Evolutionary conservation across 2,113 vertebrate genomes (phyloP), one percentile per base, ranked within the genome.

Genomic region (Azemiops feae): DNA sequence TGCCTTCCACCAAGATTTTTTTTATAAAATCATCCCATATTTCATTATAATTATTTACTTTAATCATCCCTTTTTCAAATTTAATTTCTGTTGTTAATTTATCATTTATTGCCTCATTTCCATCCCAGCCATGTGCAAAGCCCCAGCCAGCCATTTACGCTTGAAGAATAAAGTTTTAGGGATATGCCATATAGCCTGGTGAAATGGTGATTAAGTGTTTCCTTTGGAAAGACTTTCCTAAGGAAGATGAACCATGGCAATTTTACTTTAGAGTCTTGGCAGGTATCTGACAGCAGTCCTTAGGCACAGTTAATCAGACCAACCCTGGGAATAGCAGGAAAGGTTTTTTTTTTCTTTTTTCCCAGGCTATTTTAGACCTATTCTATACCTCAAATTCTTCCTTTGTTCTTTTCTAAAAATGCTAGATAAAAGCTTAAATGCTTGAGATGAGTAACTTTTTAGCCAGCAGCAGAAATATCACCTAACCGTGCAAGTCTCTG

Each of bases 81-180:
- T 50, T 50, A 50, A 50, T 50, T 50, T 50, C 47, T 10, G 47
- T 50, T 50, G 47, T 50, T 50, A 50, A 50, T 50, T 50, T 50
- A 50, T 50, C 47, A 50, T 50, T 50, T 50, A 50, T 50, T 50
- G 8, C 47, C 58, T 96, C 25, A 93, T 95, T 97, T 97, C 92
- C 58, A 50, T 18, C 92, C 91, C 89, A 92, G 88, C 91, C n/a
- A 25, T 4, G 4, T 0, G 54, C 85, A 92, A 69, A 25, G 88
- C 60, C 53, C 57, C 54, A 88, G n/a, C 69, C 95, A 95, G 50
- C 92, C 39, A 86, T 86, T 30, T 87, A 1, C 4, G 0, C 94
- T 53, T 93, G 91, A 92, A 88, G n/a, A 50, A 54, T 34, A 64
- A 90, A 92, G 39, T 94, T 89, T 91, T 58, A 88, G 85, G 92